Base-by-base conservation (phyloP, 2,888 invertebrate species). In the Entomobrya proxima region DNA sequence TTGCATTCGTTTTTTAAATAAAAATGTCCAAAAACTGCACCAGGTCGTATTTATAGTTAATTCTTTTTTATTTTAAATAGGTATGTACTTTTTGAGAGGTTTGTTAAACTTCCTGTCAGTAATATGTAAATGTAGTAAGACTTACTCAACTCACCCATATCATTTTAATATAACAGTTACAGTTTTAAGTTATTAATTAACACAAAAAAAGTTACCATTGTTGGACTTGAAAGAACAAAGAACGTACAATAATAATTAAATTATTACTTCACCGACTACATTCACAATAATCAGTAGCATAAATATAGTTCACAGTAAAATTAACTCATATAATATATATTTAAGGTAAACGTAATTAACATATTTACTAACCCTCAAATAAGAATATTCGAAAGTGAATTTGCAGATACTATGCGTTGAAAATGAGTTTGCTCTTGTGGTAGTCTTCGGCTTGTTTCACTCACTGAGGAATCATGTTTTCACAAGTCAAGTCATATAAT, bases 1-100 rank as follows among this genome's bases (percentile, higher is more conserved):
- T 85, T 85, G 85, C 85, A 85, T 85, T 85, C 80, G 80, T 61
- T 79, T 85, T 80, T 77, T 37, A 79, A 55, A 50, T 44, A 72
- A 76, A 84, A 67, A 80, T 80, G 79, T 79, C 80, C 85, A 79
- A 85, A 52, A 74, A 79, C 79, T 74, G 79, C 84, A 78, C 84
- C 78, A 84, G 72, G 72, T 84, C 72, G 69, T 76, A 78, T 78
- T 40, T 44, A 15, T 61, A n/a, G 67, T 37, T 24, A 40, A 11
- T 69, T 67, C 50, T n/a, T 67, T 74, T 75, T 72, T 67, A 72
- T 67, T 18, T 69, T 52, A 27, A 52, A 35, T 55, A 61, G 27
- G 27, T 74, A 21, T 74, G 67, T 74, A 64, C 18, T 81, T 37
- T 55, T 75, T 64, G 32, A 47, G 64, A 69, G 35, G 61, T 76